These are phyloP conservation scores for Catocala nupta DNA, from an alignment of 2,888 invertebrate species.

Conservation along the genomic window DNA sequence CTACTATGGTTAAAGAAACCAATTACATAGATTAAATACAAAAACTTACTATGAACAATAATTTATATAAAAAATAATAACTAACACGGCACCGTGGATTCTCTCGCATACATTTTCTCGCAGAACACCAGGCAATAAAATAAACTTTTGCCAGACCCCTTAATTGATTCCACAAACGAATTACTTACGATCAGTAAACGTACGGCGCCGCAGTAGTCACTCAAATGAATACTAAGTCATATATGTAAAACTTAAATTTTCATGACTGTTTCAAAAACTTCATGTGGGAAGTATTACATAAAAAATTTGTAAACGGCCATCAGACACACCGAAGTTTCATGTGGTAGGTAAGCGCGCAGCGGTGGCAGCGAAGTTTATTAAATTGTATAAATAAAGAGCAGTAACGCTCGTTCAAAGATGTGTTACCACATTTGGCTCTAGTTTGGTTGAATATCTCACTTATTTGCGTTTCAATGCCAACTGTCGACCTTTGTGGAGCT, in stretches of 20 bases:
- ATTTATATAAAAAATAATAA: too few relatives aligned
- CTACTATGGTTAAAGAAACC: too few relatives aligned
- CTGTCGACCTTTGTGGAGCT: conserved; percentile 60
- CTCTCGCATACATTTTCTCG: too few relatives aligned
- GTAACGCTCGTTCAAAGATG: conserved; percentile 49
- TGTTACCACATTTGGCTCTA: conserved; percentile 69
- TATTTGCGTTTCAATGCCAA: conserved; percentile 66
- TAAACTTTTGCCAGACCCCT: too few relatives aligned
- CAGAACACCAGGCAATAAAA: too few relatives aligned
- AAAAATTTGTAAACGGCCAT: conserved; percentile 15
- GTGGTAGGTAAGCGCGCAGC: background rate
- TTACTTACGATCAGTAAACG: too few relatives aligned
- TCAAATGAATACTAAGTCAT: background rate
- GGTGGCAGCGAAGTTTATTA: conserved; percentile 27
- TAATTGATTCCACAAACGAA: too few relatives aligned
- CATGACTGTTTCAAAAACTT: conserved; percentile 17
- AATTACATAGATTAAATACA: too few relatives aligned
- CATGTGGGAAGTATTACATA: conserved; percentile 2
- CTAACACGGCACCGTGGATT: too few relatives aligned
- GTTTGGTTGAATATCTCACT: conserved; percentile 55
- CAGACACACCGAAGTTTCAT: conserved; percentile 30
- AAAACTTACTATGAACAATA: too few relatives aligned
- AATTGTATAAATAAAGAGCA: conserved; percentile 34
- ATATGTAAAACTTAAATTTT: conserved; percentile 18
- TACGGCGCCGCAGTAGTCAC: too few relatives aligned